Evolutionary conservation across 2,888 invertebrate genomes (phyloP).

Genomic region (Drosophila demipolita): DNA sequence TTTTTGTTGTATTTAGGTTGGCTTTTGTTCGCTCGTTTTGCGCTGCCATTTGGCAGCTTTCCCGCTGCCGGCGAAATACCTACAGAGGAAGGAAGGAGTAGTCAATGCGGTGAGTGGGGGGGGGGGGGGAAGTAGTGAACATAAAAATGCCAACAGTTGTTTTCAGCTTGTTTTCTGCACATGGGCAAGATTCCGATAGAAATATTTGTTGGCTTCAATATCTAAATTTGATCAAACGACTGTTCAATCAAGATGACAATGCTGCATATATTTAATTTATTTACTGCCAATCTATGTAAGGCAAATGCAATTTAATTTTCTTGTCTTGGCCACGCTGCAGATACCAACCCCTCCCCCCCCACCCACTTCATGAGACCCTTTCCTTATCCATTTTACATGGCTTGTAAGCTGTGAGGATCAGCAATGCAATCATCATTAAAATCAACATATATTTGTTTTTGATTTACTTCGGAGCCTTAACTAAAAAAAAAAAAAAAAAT

Average conservation of each 20-base stretch:
- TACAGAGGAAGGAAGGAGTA: conserved; percentile 5
- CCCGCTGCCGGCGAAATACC: conserved; percentile 7
- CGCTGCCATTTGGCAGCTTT: conserved; percentile 21
- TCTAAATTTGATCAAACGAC: not conserved
- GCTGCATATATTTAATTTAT: not conserved
- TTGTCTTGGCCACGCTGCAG: not conserved
- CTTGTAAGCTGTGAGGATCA: no score
- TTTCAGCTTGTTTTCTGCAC: conserved; percentile 5
- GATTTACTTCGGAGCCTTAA: not conserved
- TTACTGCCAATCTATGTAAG: not conserved
- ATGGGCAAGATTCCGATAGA: conserved; percentile 2
- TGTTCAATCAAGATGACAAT: not conserved
- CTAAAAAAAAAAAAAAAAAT: not conserved
- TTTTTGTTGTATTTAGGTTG: conserved; percentile 1
- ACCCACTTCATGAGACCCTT: no score
- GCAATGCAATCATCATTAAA: no score
- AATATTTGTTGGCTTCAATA: not conserved
- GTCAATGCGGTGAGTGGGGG: conserved; percentile 2
- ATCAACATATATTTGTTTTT: no score
- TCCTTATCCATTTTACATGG: no score
- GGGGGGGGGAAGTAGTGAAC: conserved; percentile 5
- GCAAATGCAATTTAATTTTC: not conserved
- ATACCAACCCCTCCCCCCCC: no score
- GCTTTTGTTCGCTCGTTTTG: conserved; percentile 37
- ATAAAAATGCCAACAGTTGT: conserved; percentile 3